Conservation (phyloP, 1,140 invertebrate species). For the Cydia pomonella region DNA sequence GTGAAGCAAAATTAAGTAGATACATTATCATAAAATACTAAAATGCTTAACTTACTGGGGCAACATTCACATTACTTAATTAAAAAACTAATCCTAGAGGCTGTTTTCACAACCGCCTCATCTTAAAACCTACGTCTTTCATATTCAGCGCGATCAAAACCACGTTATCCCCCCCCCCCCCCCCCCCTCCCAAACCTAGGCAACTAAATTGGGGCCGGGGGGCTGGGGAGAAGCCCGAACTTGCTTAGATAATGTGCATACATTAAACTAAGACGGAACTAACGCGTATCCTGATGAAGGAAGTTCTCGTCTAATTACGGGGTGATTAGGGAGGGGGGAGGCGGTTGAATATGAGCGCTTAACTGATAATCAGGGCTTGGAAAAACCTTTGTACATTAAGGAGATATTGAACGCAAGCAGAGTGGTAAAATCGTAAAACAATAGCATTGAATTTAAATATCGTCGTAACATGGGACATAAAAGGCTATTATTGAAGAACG, state of each 20-base stretch:
- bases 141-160: slow-evolving; percentile 8
- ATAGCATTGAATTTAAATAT: too few species aligned
- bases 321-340: slow-evolving; percentile 38
- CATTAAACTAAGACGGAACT: slow-evolving; percentile 77
- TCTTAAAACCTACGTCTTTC: slow-evolving; percentile 11
- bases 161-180: not conserved
- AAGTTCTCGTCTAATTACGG: slow-evolving; percentile 70
- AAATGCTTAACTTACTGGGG: too few species aligned
- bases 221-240: slow-evolving; percentile 51
- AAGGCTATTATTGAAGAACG: too few species aligned
- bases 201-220: slow-evolving; percentile 50
- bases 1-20: too few species aligned
- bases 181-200: slow-evolving; percentile 15
- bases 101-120: not conserved
- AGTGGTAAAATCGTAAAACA: too few species aligned
- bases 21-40: too few species aligned
- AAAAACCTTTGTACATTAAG: not conserved
- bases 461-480: too few species aligned
- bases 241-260: slow-evolving; percentile 79
- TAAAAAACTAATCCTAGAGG: too few species aligned
- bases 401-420: too few species aligned
- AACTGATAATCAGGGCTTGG: not conserved
- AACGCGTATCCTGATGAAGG: slow-evolving; percentile 75
- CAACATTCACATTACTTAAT: too few species aligned
- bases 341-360: slow-evolving; percentile 4